Conservation (phyloP, 2,888 invertebrate genomes). For the Ecliptopera silaceata region DNA sequence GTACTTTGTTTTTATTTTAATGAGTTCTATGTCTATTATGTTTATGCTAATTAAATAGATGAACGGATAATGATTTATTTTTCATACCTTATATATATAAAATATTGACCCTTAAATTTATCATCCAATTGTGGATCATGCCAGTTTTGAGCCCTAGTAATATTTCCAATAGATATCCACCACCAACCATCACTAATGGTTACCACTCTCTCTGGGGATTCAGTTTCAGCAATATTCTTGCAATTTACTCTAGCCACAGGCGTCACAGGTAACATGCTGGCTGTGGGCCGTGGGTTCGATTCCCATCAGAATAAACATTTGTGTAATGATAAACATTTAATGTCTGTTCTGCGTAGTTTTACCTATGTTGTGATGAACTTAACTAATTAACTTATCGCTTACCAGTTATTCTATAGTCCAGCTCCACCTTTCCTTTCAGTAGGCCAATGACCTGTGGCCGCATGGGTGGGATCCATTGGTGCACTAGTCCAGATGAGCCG, state of each 20-base stretch:
- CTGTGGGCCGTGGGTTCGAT: too few relatives aligned
- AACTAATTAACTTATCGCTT: not conserved
- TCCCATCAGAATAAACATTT: too few relatives aligned
- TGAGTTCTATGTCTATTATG: too few relatives aligned
- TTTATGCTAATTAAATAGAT: too few relatives aligned
- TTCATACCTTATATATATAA: too few relatives aligned
- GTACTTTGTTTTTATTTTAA: too few relatives aligned
- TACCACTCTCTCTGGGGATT: conserved; percentile 20
- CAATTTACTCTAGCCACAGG: conserved; percentile 24
- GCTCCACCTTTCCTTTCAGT: conserved; percentile 74
- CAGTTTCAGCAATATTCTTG: conserved; percentile 26
- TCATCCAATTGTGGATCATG: too few relatives aligned
- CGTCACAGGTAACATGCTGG: too few relatives aligned
- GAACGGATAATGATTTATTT: too few relatives aligned
- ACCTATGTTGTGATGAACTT: not conserved
- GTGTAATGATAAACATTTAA: not conserved
- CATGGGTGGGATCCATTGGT: conserved; percentile 78
- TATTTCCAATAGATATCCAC: not conserved
- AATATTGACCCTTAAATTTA: too few relatives aligned
- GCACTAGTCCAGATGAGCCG: conserved; percentile 70
- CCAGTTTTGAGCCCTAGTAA: too few relatives aligned
- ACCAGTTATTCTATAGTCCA: conserved; percentile 70
- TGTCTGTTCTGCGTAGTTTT: not conserved
- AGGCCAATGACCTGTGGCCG: conserved; percentile 74
- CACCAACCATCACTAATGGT: conserved; percentile 18